Percentiles rank a stretch among this genome's conserved stretches.
Evolutionary conservation across 2,113 vertebrate genomes (phyloP).

Genomic region (Hoplias malabaricus): DNA sequence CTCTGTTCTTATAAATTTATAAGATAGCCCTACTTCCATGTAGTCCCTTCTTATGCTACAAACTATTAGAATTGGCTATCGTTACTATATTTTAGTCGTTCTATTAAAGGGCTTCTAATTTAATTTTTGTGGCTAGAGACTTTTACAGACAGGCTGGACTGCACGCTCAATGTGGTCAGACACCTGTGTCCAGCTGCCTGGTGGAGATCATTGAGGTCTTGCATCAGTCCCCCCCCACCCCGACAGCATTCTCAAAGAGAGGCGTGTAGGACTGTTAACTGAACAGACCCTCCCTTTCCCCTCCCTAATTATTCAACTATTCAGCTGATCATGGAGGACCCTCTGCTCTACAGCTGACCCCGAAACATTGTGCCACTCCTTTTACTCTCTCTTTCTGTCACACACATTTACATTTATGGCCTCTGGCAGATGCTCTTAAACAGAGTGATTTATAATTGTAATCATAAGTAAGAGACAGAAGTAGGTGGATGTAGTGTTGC

Average conservation of each 20-base stretch:
- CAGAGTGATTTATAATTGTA: no score
- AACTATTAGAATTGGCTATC: no score
- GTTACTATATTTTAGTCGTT: no score
- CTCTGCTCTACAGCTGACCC: slow-evolving; percentile 26
- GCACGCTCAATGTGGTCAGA: neutral
- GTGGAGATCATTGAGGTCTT: slow-evolving; percentile 2
- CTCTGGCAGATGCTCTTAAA: no score
- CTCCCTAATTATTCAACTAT: slow-evolving; percentile 40
- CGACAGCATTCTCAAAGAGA: slow-evolving; percentile 12
- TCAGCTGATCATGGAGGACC: slow-evolving; percentile 26
- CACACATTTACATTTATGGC: slow-evolving; percentile 2
- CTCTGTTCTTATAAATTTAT: no score
- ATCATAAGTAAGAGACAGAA: no score
- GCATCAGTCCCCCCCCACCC: slow-evolving; percentile 14
- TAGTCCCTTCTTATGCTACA: no score
- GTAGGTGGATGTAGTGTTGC: no score
- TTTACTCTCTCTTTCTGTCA: neutral
- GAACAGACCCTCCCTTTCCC: slow-evolving; percentile 26
- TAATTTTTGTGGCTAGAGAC: neutral
- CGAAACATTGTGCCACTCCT: neutral
- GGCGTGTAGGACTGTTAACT: slow-evolving; percentile 3
- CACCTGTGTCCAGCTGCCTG: slow-evolving; percentile 38
- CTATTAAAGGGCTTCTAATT: neutral
- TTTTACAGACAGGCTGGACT: neutral
- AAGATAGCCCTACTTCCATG: no score